Evolutionary conservation across 2,888 invertebrate species (phyloP), one percentile per base, ranked within the genome.

Genomic region (Tinea semifulvella): DNA sequence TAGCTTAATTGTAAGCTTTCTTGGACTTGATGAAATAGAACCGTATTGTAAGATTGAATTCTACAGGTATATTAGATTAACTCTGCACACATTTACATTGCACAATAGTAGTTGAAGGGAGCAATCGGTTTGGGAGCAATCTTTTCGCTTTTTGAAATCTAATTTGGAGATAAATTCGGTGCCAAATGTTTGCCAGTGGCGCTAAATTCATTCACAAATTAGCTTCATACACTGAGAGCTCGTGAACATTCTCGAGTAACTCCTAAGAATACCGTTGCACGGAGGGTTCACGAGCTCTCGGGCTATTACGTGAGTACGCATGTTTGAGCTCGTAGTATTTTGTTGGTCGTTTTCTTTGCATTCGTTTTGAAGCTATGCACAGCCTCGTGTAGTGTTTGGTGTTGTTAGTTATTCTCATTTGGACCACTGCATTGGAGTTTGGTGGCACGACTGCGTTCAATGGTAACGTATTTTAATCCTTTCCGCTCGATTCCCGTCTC

Each of bases 281-380:
- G n/a, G n/a, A n/a, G n/a, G n/a, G n/a, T n/a, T n/a, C n/a, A n/a
- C n/a, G n/a, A n/a, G n/a, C n/a, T n/a, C n/a, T n/a, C n/a, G n/a
- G n/a, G n/a, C n/a, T n/a, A n/a, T n/a, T 68, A 40, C 67, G 69
- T 70, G 75, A 73, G 65, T 70, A 65, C 73, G 79, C 79, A 80
- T 80, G 79, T 66, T 68, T 73, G 67, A 76, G 77, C 77, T 74
- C 76, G 73, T 80, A 77, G 79, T 66, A 64, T 70, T n/a, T 75
- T 71, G 39, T 46, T 46, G 68, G 70, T 77, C 75, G 69, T 65
- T 46, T 68, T 77, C 68, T 43, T 46, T 68, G 76, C 75, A 73
- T 77, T 79, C 46, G 42, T 28, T 70, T 71, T 73, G 68, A 69
- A 65, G 76, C 76, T 76, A 77, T 69, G 74, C 74, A 74, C 72